Evolutionary conservation across 2,888 invertebrate species (phyloP).

Genomic region (Brenthis hecate): DNA sequence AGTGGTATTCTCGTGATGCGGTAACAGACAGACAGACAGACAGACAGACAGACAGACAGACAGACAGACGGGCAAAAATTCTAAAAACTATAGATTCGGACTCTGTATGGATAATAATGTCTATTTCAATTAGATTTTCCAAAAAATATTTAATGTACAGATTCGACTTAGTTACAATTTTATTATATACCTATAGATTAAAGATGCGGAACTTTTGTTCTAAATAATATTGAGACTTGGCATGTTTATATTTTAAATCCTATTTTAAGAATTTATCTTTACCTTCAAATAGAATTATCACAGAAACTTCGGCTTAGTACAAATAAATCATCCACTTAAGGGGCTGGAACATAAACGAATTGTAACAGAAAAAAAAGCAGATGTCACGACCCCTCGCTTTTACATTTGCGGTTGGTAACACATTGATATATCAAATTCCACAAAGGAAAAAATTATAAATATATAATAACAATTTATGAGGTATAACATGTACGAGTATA

Average conservation of each 20-base stretch:
- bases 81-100: too few relatives aligned
- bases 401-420: slow-evolving; percentile 37
- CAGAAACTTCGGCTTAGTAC: slow-evolving; percentile 21
- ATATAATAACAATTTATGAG: not conserved
- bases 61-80: too few relatives aligned
- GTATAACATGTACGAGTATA: not conserved
- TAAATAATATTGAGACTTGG: not conserved
- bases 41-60: too few relatives aligned
- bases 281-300: not conserved
- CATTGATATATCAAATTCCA: slow-evolving; percentile 14
- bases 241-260: not conserved
- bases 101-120: too few relatives aligned
- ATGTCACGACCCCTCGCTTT: slow-evolving; percentile 50
- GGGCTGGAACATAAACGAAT: slow-evolving; percentile 36
- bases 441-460: slow-evolving; percentile 5
- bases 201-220: not conserved
- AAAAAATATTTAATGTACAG: too few relatives aligned
- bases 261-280: not conserved
- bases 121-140: too few relatives aligned
- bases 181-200: too few relatives aligned
- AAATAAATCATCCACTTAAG: slow-evolving; percentile 44
- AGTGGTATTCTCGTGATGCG: too few relatives aligned
- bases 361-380: slow-evolving; percentile 57
- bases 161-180: too few relatives aligned
- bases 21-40: too few relatives aligned